phyloP scores from a whole-genome alignment of 2,797 vertebrate genomes.

The Anolis apletophallus region DNA sequence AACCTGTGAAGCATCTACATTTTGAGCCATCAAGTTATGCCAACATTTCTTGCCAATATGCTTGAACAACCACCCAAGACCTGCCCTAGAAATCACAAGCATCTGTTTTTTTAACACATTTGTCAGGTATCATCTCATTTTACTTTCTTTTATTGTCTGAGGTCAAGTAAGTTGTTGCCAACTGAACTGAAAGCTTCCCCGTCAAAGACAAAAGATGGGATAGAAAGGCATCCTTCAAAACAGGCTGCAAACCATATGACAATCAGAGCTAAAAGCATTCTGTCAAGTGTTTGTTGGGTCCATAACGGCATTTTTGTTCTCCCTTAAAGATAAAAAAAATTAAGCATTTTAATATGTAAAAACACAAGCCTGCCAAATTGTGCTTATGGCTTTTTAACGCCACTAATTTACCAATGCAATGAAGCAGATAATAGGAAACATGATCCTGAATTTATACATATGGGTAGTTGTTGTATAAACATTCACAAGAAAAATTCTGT shows the following conservation, averaged over 20 bases:
- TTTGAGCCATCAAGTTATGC: background rate
- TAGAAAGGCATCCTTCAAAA: constrained; percentile 56
- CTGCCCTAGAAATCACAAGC: constrained; percentile 12
- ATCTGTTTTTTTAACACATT: constrained; percentile 36
- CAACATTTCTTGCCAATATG: constrained; percentile 25
- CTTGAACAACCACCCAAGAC: constrained; percentile 8
- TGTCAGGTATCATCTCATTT: constrained; percentile 23
- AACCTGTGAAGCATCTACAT: background rate
- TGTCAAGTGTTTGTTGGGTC: constrained; percentile 40
- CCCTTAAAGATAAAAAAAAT: constrained; percentile 57
- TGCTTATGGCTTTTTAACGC: constrained; percentile 70
- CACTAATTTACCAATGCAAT: constrained; percentile 71
- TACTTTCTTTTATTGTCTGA: constrained; percentile 17
- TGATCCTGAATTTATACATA: constrained; percentile 60
- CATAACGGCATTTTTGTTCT: constrained; percentile 46
- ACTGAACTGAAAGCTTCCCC: constrained; percentile 46
- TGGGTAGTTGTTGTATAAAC: constrained; percentile 36
- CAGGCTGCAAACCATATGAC: constrained; percentile 45
- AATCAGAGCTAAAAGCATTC: constrained; percentile 35
- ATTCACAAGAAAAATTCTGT: constrained; percentile 43
- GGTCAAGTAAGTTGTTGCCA: constrained; percentile 25
- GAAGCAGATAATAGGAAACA: constrained; percentile 68
- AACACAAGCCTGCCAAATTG: constrained; percentile 60
- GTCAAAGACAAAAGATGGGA: constrained; percentile 55
- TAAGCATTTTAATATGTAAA: constrained; percentile 56